Evolutionary conservation across 2,797 vertebrate genomes (phyloP).

Genomic region (Netta rufina): DNA sequence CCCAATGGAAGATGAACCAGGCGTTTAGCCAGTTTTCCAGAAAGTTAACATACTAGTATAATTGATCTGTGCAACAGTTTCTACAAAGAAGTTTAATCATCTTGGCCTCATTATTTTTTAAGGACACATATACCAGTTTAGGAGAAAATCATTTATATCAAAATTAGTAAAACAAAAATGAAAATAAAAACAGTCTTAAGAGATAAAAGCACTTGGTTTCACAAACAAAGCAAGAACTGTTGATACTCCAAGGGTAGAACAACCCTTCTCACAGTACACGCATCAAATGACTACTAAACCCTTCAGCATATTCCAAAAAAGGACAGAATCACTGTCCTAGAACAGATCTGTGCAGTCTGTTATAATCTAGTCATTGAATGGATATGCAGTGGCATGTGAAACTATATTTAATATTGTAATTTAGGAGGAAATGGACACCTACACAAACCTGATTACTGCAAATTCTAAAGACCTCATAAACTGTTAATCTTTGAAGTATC

Average conservation of each 20-base stretch:
- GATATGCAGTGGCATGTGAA: neutral
- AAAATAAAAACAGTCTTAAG: neutral
- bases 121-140: neutral
- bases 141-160: neutral
- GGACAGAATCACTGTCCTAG: neutral
- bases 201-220: neutral
- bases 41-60: neutral
- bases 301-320: neutral
- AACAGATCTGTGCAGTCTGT: neutral
- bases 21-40: neutral
- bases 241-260: neutral
- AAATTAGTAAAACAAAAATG: neutral
- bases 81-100: neutral
- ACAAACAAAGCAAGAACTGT: neutral
- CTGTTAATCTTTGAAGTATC: neutral
- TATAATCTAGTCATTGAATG: neutral
- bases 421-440: neutral
- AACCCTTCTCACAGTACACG: neutral
- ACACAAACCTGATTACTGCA: rapidly evolving
- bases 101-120: neutral
- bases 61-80: neutral
- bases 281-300: neutral
- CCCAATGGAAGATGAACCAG: neutral
- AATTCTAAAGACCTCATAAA: neutral
- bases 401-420: neutral